Conservation (phyloP, 2,888 invertebrate species). For the Tortrix viridana region DNA sequence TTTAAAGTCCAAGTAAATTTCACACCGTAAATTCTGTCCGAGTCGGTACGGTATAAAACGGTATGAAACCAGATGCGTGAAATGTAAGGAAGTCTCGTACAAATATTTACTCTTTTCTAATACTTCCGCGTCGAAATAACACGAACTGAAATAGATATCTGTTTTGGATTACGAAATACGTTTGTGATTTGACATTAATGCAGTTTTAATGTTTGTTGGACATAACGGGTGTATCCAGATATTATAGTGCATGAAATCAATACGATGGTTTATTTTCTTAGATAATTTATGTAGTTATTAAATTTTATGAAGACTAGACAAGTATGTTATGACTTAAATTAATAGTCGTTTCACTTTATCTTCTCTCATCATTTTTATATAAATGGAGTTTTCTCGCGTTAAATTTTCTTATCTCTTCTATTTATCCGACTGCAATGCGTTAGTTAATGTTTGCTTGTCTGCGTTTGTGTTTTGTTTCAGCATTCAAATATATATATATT, state of each 20-base stretch:
- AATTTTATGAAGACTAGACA: background rate
- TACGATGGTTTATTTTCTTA: constrained; percentile 25
- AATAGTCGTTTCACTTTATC: background rate
- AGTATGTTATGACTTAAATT: background rate
- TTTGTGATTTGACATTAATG: constrained; percentile 9
- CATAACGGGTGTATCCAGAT: background rate
- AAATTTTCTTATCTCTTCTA: no score
- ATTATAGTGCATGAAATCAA: constrained; percentile 14
- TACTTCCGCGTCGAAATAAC: constrained; percentile 64
- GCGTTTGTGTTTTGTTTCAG: no score
- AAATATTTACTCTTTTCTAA: constrained; percentile 70
- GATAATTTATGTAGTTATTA: background rate
- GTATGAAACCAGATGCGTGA: constrained; percentile 39
- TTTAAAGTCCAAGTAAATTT: background rate
- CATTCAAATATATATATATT: no score
- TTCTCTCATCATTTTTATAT: background rate
- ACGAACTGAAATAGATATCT: constrained; percentile 52
- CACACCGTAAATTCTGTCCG: constrained; percentile 1
- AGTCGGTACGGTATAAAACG: no score
- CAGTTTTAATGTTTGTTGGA: constrained; percentile 22
- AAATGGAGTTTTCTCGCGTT: no score
- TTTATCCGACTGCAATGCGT: no score
- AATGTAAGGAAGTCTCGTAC: constrained; percentile 52
- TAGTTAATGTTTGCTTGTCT: no score
- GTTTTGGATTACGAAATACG: constrained; percentile 47